Evolutionary conservation across 1,140 invertebrate genomes (phyloP), one percentile per base, ranked within the genome.

Genomic region (Agraylea sexmaculata): DNA sequence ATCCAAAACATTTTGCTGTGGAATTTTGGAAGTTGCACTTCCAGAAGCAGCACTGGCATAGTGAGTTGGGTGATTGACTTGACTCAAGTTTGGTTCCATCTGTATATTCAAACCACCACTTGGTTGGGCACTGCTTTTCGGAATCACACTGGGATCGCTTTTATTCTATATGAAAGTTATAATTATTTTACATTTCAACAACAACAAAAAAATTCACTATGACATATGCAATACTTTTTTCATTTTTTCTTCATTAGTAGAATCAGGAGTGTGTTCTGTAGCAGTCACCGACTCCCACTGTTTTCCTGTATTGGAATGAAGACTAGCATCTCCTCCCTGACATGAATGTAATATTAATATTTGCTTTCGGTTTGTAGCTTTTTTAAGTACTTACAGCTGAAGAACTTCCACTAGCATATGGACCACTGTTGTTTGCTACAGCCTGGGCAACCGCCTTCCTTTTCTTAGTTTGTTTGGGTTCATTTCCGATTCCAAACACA

Each of bases 381-480:
- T 6, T 31, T 8, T 11, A 31, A 11, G 5, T 5, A 31, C 12
- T 8, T 11, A 31, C 15, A 5, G 18, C n/a, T 29, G 13, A 19
- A 39, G 6, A 17, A 19, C 3, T 3, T 13, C 12, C 6, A 34
- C 27, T 34, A 30, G n/a, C 34, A 23, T 13, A 41, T 12, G 2
- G 39, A 34, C 13, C 33, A 41, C 17, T 41, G 30, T 27, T 41
- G 39, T n/a, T n/a, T 23, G 39, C 20, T 6, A 25, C 18, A 20
- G 32, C n/a, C 22, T 42, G 41, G 29, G 27, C 18, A 5, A 39
- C 16, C 10, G 47, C 47, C 29, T 43, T 49, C 28, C 37, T 36
- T 21, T 49, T 49, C 22, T 49, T 49, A 7, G 47, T 49, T 20
- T 49, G 47, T 30, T 49, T 49, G 4, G 37, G 30, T 10, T 49